These are phyloP conservation scores for Steatornis caripensis DNA, from an alignment of 2,113 vertebrate species.

Conservation along the genomic window DNA sequence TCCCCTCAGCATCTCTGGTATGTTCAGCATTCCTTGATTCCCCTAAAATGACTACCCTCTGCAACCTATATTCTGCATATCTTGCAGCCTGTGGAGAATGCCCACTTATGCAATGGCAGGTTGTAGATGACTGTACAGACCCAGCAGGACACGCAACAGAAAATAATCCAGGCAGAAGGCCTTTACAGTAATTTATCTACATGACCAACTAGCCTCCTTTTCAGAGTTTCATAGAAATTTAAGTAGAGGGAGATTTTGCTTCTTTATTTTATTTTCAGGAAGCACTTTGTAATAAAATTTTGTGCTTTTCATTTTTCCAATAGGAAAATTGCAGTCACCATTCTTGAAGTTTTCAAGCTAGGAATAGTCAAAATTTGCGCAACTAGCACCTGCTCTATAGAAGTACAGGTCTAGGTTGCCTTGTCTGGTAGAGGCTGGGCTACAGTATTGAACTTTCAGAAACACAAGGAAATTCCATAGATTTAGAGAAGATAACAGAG, in stretches of 20 bases:
- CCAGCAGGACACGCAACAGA: neutral
- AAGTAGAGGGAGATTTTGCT: rapidly evolving
- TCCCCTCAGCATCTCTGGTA: neutral
- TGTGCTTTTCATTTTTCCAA: neutral
- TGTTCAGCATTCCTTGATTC: neutral
- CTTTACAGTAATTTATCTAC: neutral
- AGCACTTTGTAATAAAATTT: neutral
- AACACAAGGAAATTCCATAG: neutral
- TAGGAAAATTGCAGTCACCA: neutral
- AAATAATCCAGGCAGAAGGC: neutral
- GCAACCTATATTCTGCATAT: neutral
- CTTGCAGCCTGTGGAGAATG: neutral
- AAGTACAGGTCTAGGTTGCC: neutral
- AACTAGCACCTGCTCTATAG: neutral
- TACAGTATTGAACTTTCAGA: neutral
- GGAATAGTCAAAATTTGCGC: neutral
- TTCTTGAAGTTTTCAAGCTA: neutral
- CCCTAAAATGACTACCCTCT: neutral
- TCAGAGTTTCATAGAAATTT: neutral
- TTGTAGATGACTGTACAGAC: neutral
- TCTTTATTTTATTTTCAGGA: neutral
- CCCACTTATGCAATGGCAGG: neutral
- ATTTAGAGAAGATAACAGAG: neutral
- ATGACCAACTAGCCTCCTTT: neutral
- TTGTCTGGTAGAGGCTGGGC: neutral